phyloP scores from a whole-genome alignment of 2,888 invertebrate species.

The Patella depressa region DNA sequence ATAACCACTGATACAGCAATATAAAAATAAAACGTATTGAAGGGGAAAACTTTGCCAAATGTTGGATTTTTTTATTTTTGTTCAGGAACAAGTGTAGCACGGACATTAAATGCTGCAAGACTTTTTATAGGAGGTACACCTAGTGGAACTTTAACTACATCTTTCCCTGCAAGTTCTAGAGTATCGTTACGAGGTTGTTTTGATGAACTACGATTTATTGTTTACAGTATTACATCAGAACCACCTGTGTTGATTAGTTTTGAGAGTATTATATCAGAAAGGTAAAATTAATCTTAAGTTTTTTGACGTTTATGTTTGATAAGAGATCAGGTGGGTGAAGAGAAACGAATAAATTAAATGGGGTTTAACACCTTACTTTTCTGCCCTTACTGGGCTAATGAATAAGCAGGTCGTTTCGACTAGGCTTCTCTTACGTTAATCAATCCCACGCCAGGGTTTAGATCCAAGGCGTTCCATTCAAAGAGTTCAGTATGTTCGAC shows the following conservation, averaged over 20 bases:
- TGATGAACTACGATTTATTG: constrained; percentile 41
- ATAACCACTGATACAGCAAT: no score
- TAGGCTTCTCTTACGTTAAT: no score
- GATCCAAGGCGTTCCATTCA: no score
- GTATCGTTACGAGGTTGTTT: constrained; percentile 39
- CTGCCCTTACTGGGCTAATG: no score
- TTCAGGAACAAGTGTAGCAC: constrained; percentile 27
- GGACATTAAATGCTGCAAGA: constrained; percentile 39
- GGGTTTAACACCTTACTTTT: no score
- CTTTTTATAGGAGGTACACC: constrained; percentile 34
- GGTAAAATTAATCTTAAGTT: constrained; percentile 19
- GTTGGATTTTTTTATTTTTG: neutral
- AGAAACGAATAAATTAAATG: no score
- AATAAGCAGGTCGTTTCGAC: no score
- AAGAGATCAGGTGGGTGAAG: no score
- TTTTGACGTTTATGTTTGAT: neutral
- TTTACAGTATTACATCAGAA: constrained; percentile 38
- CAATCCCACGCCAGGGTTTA: no score
- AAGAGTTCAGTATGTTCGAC: no score
- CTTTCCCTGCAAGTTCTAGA: constrained; percentile 20
- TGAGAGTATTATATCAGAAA: constrained; percentile 29
- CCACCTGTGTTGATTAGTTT: constrained; percentile 40
- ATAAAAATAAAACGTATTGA: no score
- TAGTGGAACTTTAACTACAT: constrained; percentile 6
- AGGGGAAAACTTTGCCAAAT: neutral